Conservation (phyloP, 2,888 invertebrate species). For the Thecocarcelia acutangulata region DNA sequence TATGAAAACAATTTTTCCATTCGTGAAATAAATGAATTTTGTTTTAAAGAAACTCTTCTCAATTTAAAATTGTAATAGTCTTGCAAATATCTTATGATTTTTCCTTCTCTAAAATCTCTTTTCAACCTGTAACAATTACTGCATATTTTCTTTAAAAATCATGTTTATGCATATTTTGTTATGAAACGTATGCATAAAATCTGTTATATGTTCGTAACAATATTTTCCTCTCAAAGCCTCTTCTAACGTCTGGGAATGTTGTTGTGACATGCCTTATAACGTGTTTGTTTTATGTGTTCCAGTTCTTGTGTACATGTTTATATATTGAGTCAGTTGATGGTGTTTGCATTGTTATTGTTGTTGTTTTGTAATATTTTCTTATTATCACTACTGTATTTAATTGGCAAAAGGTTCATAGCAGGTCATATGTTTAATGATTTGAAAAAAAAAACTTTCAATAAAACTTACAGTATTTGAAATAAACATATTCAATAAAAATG, state of each 20-base stretch:
- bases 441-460: conserved; percentile 5
- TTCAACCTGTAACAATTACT: conserved; percentile 26
- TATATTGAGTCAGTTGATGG: not conserved
- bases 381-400: conserved; percentile 52
- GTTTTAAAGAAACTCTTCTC: no score
- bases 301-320: conserved; percentile 32
- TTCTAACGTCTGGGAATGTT: conserved; percentile 22
- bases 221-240: conserved; percentile 13
- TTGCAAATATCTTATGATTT: no score
- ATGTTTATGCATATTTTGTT: conserved; percentile 59
- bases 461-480: conserved; percentile 18
- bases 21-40: no score
- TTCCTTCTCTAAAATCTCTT: no score
- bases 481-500: not conserved
- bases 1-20: no score
- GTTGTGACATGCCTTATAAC: conserved; percentile 46
- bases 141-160: conserved; percentile 46
- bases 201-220: conserved; percentile 41
- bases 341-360: not conserved
- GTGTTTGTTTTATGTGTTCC: conserved; percentile 59
- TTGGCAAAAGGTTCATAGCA: conserved; percentile 51
- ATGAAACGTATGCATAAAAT: conserved; percentile 51
- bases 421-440: conserved; percentile 50
- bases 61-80: no score
- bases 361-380: conserved; percentile 44